A percentile compares a stretch with the other conserved stretches of the same genome.
Conservation (phyloP, 2,888 invertebrate genomes). For the Metallyticus violacea region DNA sequence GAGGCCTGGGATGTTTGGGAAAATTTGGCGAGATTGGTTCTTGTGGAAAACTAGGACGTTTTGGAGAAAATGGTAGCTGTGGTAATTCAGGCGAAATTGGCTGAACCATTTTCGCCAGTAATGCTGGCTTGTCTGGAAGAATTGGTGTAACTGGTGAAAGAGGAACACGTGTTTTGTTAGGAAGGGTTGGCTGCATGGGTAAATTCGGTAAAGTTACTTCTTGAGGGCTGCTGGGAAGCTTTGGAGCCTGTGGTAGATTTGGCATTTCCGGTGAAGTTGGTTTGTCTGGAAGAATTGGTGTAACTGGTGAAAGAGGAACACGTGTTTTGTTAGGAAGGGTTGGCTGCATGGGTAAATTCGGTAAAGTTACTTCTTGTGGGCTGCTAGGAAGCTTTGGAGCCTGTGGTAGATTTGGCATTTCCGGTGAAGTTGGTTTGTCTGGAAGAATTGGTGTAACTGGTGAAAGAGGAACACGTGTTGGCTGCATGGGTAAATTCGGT, state of each 20-base stretch:
- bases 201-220: background rate
- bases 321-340: background rate
- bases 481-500: background rate
- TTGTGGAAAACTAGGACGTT: background rate
- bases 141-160: background rate
- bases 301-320: background rate
- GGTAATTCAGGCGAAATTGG: too few species aligned
- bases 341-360: background rate
- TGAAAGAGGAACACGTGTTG: too few species aligned
- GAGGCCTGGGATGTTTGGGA: background rate
- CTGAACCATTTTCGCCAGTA: background rate
- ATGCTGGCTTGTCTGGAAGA: too few species aligned
- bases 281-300: too few species aligned
- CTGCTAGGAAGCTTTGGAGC: background rate
- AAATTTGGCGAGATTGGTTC: background rate
- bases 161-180: background rate
- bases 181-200: background rate
- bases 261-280: background rate
- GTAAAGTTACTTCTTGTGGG: background rate
- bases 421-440: background rate
- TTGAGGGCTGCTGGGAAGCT: background rate
- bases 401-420: background rate
- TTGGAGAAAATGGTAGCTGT: too few species aligned
- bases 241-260: background rate
- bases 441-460: background rate